These are phyloP conservation scores for Chamaetylas fuelleborni DNA, from an alignment of 2,113 vertebrate genomes.

Conservation along the genomic window DNA sequence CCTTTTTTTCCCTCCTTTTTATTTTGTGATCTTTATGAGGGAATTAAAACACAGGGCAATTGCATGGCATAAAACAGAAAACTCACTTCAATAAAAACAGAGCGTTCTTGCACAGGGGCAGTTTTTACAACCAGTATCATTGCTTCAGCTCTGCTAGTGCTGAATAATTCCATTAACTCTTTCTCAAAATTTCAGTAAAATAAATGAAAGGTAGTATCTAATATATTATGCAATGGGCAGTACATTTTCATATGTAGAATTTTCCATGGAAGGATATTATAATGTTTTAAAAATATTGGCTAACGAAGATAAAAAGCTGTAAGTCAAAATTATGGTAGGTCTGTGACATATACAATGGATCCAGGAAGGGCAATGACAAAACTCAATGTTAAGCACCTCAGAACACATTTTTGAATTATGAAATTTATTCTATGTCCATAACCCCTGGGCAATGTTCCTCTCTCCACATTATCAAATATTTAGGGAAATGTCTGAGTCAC, in stretches of 20 bases:
- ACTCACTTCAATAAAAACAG: background rate
- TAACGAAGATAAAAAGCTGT: background rate
- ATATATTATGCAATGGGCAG: background rate
- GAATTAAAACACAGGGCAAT: constrained; percentile 30
- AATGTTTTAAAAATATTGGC: background rate
- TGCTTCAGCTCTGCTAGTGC: background rate
- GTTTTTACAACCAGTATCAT: background rate
- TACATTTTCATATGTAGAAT: background rate
- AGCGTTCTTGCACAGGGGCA: background rate
- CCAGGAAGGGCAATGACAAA: background rate
- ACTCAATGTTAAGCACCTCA: background rate
- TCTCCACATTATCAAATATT: background rate
- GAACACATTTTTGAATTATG: background rate
- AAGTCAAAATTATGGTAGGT: background rate
- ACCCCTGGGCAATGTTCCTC: background rate
- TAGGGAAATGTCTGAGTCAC: background rate
- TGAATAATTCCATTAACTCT: background rate
- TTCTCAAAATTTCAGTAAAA: background rate
- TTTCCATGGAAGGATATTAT: background rate
- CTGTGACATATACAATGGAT: background rate
- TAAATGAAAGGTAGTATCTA: background rate
- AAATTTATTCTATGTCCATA: background rate
- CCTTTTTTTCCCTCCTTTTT: background rate
- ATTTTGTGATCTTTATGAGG: background rate
- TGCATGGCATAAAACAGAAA: background rate